These are phyloP conservation scores for Lasioglossum morio DNA, from an alignment of 2,888 invertebrate genomes.

Conservation along the genomic window DNA sequence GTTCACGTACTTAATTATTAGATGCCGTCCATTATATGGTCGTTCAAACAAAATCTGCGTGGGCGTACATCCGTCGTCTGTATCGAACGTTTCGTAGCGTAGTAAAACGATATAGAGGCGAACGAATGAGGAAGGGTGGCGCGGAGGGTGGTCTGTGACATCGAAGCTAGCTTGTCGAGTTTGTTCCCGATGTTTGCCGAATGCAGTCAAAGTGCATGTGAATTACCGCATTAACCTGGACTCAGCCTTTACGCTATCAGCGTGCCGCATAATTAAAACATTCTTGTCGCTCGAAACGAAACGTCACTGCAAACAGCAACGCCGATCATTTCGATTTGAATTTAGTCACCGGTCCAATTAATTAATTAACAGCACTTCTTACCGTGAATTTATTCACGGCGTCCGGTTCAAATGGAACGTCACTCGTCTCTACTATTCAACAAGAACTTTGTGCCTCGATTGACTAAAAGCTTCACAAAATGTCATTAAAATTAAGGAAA, in stretches of 20 bases:
- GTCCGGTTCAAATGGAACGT: not conserved
- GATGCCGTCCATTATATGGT: constrained; percentile 12
- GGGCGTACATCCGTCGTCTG: constrained; percentile 16
- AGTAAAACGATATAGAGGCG: constrained; percentile 62
- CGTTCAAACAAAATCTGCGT: constrained; percentile 33
- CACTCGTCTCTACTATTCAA: not conserved
- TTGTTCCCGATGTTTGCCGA: constrained; percentile 79
- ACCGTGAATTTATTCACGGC: constrained; percentile 20
- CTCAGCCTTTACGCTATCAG: constrained; percentile 63
- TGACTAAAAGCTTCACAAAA: not conserved
- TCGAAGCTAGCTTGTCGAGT: constrained; percentile 77
- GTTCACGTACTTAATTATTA: not conserved
- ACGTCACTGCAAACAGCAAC: constrained; percentile 67
- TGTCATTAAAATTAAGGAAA: not conserved
- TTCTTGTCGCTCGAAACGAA: constrained; percentile 73
- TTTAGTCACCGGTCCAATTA: constrained; percentile 67
- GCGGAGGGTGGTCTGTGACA: constrained; percentile 66
- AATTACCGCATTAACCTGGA: constrained; percentile 81
- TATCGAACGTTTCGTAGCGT: constrained; percentile 62
- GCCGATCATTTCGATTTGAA: constrained; percentile 74
- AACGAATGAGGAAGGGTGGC: constrained; percentile 36
- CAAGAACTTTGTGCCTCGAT: not conserved
- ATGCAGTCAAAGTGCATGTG: constrained; percentile 83
- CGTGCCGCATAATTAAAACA: constrained; percentile 78
- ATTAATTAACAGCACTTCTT: constrained; percentile 67